Percentiles rank a stretch among this genome's conserved stretches.
Conservation (phyloP, 2,113 vertebrate species). For the Pogona vitticeps region DNA sequence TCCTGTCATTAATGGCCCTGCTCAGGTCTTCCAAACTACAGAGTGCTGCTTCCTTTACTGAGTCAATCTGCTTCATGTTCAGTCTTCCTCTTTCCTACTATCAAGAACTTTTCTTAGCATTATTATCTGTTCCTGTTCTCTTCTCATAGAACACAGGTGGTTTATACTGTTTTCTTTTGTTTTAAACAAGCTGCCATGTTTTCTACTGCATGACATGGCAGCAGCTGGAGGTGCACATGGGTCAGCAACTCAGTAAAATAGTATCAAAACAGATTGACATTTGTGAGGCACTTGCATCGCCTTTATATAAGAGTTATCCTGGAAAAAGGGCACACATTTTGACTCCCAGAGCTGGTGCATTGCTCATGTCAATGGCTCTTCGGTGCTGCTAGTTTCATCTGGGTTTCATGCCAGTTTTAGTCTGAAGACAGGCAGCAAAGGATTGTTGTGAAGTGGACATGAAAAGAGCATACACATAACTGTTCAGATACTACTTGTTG, state of each 20-base stretch:
- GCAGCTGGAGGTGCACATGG: not conserved
- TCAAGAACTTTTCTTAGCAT: too few species aligned
- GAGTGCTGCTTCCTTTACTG: too few species aligned
- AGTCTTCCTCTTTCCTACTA: too few species aligned
- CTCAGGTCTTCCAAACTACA: too few species aligned
- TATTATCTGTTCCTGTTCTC: too few species aligned
- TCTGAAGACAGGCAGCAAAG: not conserved
- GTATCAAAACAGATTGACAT: not conserved
- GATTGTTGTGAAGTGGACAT: not conserved
- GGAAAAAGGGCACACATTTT: not conserved
- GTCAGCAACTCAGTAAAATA: too few species aligned
- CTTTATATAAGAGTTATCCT: not conserved
- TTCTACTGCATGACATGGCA: not conserved
- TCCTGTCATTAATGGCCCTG: too few species aligned
- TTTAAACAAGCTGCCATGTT: too few species aligned
- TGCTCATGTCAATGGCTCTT: not conserved
- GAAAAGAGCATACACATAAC: not conserved
- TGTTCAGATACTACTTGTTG: not conserved
- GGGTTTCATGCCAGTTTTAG: not conserved
- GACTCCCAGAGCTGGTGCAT: not conserved
- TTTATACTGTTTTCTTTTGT: too few species aligned
- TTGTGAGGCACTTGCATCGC: not conserved
- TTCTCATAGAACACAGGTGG: too few species aligned
- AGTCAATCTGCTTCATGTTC: too few species aligned
- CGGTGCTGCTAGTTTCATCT: not conserved